A percentile compares a stretch with the other conserved stretches of the same genome.
Conservation (phyloP, 2,888 invertebrate genomes). For the Sturmia bella region DNA sequence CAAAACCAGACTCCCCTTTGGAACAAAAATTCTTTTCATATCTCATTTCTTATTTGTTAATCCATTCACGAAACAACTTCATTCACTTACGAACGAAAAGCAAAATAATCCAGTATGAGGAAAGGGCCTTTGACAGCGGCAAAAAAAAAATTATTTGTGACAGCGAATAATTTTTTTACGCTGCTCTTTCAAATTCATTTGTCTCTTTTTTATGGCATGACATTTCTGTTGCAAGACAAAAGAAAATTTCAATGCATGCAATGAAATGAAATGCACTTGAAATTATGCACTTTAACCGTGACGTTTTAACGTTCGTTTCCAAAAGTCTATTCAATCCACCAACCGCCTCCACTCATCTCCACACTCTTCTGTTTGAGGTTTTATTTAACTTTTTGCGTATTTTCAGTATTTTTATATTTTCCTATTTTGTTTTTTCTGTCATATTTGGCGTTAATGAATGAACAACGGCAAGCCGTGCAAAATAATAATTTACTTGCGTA, state of each 20-base stretch:
- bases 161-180: slow-evolving; percentile 24
- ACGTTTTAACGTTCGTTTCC: slow-evolving; percentile 21
- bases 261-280: slow-evolving; percentile 64
- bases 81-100: slow-evolving; percentile 21
- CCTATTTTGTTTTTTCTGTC: slow-evolving; percentile 8
- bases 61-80: slow-evolving; percentile 25
- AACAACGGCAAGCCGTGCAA: slow-evolving; percentile 11
- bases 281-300: slow-evolving; percentile 65
- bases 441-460: slow-evolving; percentile 23
- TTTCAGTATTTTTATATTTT: slow-evolving; percentile 9
- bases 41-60: slow-evolving; percentile 30
- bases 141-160: slow-evolving; percentile 34
- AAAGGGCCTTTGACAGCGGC: slow-evolving; percentile 40
- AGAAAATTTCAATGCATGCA: slow-evolving; percentile 47
- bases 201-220: slow-evolving; percentile 28
- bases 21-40: background rate
- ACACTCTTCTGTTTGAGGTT: background rate
- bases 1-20: slow-evolving; percentile 13
- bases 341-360: background rate
- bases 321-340: slow-evolving; percentile 17
- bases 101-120: slow-evolving; percentile 10
- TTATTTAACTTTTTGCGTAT: slow-evolving; percentile 14
- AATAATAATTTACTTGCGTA: slow-evolving; percentile 23
- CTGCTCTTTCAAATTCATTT: slow-evolving; percentile 27
- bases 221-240: slow-evolving; percentile 51